These are phyloP conservation scores for Hassar affinis DNA, from an alignment of 2,113 vertebrate species.

Conservation along the genomic window DNA sequence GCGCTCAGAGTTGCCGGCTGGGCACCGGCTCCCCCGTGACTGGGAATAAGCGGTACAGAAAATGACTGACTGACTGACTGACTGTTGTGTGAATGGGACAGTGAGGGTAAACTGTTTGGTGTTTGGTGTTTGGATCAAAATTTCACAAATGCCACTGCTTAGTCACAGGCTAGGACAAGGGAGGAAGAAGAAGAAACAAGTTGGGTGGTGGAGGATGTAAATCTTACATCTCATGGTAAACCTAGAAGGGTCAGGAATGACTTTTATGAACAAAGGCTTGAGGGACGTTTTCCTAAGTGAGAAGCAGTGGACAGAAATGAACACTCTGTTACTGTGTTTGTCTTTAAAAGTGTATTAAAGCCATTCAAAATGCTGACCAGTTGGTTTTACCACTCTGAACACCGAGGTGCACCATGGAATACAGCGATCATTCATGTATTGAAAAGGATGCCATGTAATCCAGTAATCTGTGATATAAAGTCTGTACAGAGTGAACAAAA, in stretches of 20 bases:
- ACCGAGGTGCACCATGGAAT: background rate
- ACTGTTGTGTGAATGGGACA: background rate
- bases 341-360: background rate
- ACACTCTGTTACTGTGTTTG: background rate
- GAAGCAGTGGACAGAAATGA: background rate
- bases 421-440: background rate
- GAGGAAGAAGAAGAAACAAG: background rate
- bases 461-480: too few species aligned
- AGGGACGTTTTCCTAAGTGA: too few species aligned
- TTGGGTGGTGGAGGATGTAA: background rate
- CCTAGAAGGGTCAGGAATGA: background rate
- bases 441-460: background rate
- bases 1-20: too few species aligned
- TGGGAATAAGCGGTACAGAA: too few species aligned
- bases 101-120: background rate
- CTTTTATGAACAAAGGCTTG: background rate
- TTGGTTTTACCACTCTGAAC: background rate
- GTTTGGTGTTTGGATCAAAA: background rate
- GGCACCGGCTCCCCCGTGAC: too few species aligned
- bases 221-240: background rate
- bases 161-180: background rate
- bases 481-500: background rate
- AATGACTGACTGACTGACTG: too few species aligned
- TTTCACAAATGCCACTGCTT: background rate
- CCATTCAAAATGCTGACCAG: background rate